Evolutionary conservation across 2,113 vertebrate species (phyloP), one percentile per base, ranked within the genome.

Genomic region (Brienomyrus longianalis): DNA sequence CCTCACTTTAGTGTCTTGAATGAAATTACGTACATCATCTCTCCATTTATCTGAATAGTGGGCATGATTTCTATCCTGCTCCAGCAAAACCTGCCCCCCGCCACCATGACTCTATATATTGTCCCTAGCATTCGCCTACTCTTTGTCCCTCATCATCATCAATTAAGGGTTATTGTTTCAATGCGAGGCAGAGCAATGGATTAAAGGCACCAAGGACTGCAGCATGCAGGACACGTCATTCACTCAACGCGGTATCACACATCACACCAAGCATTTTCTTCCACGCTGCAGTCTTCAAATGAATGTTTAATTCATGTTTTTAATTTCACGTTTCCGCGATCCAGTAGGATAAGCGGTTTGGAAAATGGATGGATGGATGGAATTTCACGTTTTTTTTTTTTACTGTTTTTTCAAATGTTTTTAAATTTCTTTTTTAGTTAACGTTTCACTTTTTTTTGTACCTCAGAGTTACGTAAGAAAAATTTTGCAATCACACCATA

Each of bases 1-100:
- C 4, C 50, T 86, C 23, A 3, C n/a, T 86, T 31, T 52, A 52
- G 35, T 47, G 10, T 86, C 85, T 86, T 17, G 17, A n/a, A 48
- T 89, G 90, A 91, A 89, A 91, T 92, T 91, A 91, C 92, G 92
- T 91, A 91, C 90, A 93, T 95, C 93, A n/a, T 52, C 47, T n/a
- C 13, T 52, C 8, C 48, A 19, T n/a, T 17, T 86, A 52, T 51
- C 50, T 54, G 39, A 48, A 45, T 21, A 83, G 19, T 3, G 2
- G 62, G 9, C 80, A 83, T 83, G 43, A 48, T 48, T 83, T 83
- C 27, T 47, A 80, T 47, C 80, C 6, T 21, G 43, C 80, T 43
- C 43, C 6, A 47, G 39, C 0, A 13, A 45, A 83, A 83, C 31
- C 35, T 19, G 31, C 27, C 17, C 31, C 66, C 66, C 66, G 1